These are phyloP conservation scores for Leucoraja ocellata DNA, from an alignment of 2,797 vertebrate genomes.

Conservation along the genomic window DNA sequence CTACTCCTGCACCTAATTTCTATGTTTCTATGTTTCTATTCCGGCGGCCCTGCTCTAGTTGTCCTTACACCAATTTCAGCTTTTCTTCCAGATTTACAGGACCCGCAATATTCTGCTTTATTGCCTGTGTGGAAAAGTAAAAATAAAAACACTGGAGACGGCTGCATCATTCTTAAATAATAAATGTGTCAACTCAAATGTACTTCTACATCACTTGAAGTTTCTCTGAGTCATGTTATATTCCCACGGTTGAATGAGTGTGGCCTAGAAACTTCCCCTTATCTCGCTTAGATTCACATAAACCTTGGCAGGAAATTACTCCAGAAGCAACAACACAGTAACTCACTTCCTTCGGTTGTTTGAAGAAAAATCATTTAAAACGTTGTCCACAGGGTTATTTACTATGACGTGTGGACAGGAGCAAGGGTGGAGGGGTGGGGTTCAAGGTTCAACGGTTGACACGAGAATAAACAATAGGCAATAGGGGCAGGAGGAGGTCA, in stretches of 20 bases:
- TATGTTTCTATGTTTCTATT: too few species aligned
- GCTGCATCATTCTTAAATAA: not conserved
- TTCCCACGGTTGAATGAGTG: not conserved
- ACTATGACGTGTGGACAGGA: not conserved
- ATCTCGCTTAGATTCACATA: not conserved
- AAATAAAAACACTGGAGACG: not conserved
- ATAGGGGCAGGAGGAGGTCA: too few species aligned
- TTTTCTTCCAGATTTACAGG: too few species aligned
- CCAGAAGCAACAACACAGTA: not conserved
- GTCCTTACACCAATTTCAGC: too few species aligned
- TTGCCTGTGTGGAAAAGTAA: not conserved
- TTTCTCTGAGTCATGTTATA: not conserved
- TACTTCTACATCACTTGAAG: not conserved
- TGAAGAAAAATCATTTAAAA: not conserved
- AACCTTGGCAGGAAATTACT: not conserved
- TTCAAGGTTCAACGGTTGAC: too few species aligned
- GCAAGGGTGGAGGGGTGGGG: too few species aligned
- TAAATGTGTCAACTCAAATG: not conserved
- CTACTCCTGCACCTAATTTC: too few species aligned
- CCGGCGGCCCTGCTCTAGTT: too few species aligned
- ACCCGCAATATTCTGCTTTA: too few species aligned
- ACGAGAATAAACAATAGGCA: too few species aligned
- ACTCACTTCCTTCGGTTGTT: not conserved
- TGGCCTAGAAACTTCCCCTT: not conserved
- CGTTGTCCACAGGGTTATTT: not conserved